These are phyloP conservation scores for Sympetrum striolatum DNA, from an alignment of 2,888 invertebrate species.

Conservation along the genomic window DNA sequence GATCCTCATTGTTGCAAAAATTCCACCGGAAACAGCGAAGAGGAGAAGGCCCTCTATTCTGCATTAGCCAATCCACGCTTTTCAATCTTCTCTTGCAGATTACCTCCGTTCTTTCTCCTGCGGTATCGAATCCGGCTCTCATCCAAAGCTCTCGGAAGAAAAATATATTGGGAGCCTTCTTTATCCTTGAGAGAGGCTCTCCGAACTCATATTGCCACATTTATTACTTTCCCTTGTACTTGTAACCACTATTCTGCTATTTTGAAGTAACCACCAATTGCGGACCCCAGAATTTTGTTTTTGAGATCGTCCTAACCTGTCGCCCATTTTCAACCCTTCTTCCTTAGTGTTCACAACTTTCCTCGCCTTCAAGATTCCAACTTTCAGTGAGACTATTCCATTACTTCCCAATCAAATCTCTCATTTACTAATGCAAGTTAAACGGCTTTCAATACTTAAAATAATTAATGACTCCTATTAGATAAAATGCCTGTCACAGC, in stretches of 20 bases:
- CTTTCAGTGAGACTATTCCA: too few species aligned
- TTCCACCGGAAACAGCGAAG: not conserved
- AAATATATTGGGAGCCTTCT: not conserved
- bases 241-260: not conserved
- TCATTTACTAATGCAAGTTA: too few species aligned
- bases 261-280: not conserved
- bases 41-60: not conserved
- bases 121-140: not conserved
- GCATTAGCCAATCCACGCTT: not conserved
- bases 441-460: too few species aligned
- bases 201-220: not conserved
- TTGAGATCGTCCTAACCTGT: not conserved
- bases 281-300: not conserved
- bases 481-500: too few species aligned
- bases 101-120: not conserved
- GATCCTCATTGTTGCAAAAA: not conserved
- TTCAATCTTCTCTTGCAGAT: not conserved
- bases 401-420: too few species aligned
- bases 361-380: too few species aligned
- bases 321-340: not conserved
- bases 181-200: not conserved
- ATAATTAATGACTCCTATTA: too few species aligned
- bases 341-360: not conserved
- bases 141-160: not conserved
- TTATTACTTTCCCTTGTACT: not conserved